Percentiles rank a stretch among this genome's conserved stretches.
Evolutionary conservation across 2,113 vertebrate genomes (phyloP).

Genomic region (Philantomba maxwellii): DNA sequence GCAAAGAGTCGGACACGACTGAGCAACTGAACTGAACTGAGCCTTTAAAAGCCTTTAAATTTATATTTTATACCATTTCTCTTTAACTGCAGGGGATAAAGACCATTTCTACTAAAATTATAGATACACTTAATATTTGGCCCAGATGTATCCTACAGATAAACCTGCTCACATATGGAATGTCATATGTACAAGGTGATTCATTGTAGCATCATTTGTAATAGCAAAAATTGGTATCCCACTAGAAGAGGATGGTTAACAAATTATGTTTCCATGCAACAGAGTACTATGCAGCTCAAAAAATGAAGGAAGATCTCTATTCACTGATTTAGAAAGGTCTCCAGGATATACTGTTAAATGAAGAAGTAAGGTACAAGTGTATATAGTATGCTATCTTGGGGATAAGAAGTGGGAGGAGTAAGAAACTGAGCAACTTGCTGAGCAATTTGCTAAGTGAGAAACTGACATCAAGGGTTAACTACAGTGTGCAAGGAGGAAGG

Average conservation of each 20-base stretch:
- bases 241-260: background rate
- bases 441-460: background rate
- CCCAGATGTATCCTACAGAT: background rate
- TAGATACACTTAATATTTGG: background rate
- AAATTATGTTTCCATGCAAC: background rate
- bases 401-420: background rate
- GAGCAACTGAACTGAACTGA: background rate
- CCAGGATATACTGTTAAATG: background rate
- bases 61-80: background rate
- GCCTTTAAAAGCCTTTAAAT: background rate
- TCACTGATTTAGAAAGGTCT: background rate
- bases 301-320: background rate
- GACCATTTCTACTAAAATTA: background rate
- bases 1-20: fast-evolving
- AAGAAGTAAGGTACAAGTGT: background rate
- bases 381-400: background rate
- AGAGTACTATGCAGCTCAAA: background rate
- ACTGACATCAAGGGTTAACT: background rate
- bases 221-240: background rate
- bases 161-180: background rate
- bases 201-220: background rate
- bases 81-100: background rate
- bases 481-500: background rate
- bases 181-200: background rate
- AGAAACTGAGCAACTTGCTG: background rate